Evolutionary conservation across 2,888 invertebrate species (phyloP), one percentile per base, ranked within the genome.

Genomic region (Apamea sordens): DNA sequence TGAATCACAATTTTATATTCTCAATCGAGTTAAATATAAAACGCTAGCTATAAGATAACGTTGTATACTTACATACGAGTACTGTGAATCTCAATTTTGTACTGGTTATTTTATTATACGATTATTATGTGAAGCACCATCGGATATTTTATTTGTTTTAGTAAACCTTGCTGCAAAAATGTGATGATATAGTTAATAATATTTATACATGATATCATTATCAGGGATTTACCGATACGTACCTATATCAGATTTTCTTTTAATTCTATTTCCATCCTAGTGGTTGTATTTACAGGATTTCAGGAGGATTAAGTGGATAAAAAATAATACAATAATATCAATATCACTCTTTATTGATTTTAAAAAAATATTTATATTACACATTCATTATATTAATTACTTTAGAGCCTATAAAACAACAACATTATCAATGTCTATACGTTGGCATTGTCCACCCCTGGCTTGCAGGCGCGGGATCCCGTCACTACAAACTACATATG

Each of bases 311-410:
- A 76, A 47, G n/a, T 76, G 76, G 76, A 50, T 76, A 69, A 72
- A 74, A 84, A 93, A 93, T 92, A 89, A 92, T 87, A 91, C 82
- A 83, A 81, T 53, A 68, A 75, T 89, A 89, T 95, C 92, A 95
- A 95, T 96, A 96, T 97, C 96, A 96, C 96, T 96, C 96, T 96
- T 97, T 97, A 96, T 96, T 97, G 95, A 94, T 95, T 95, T 96
- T 96, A 96, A 96, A 97, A 97, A 96, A 97, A 97, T 97, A 97
- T 95, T 95, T 95, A 94, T 96, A 95, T 95, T 95, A 96, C 95
- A 96, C 95, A 96, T 96, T 95, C 95, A 95, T 95, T 94, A 94
- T 88, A 92, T 91, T 92, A 92, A 92, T 95, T 89, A 89, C 83
- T 89, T 94, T 95, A 95, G 95, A 95, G 94, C 94, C 94, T 95